Base-by-base conservation (phyloP, 2,797 vertebrate genomes). In the Pyrocephalus nanus region DNA sequence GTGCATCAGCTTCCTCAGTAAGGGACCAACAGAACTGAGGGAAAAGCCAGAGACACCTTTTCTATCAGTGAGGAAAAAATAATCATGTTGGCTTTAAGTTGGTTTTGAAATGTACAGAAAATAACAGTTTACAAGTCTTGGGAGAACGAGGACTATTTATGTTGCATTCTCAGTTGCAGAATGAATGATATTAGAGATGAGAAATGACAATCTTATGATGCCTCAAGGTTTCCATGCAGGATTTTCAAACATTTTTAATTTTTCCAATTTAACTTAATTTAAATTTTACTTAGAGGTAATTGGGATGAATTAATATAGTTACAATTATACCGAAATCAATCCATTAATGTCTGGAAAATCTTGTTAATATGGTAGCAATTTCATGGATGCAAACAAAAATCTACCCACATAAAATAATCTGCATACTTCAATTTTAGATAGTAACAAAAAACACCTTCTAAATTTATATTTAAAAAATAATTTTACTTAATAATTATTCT, bases 231-330 rank as follows among this genome's bases (percentile, higher is more conserved):
- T 96, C 95, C 78, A 95, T 77, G 91, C 83, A 95, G 48, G 76
- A 84, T 96, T 97, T 97, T 98, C 95, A 96, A 97, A 97, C 96
- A 97, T 97, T 97, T 97, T 97, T 97, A 97, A 98, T 98, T 98
- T 98, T 96, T 98, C 90, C 97, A 96, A 98, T 98, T 98, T 98
- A 97, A 96, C 96, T 97, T 98, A 96, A 98, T 98, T 97, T 98
- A 97, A 98, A 98, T 98, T 98, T 98, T 97, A 98, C 97, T 97
- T 97, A 97, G 97, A 98, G 95, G 96, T 98, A 98, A 98, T 98
- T 97, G 97, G 97, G 95, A 97, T 98, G 97, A 98, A 98, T 98
- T 98, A 98, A 98, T 98, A 97, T 92, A 97, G 97, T 97, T 97
- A 97, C 97, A 97, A 97, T 98, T 98, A 97, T 96, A 96, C 94